Conservation (phyloP, 1,140 invertebrate species). For the Nymphalis io region DNA sequence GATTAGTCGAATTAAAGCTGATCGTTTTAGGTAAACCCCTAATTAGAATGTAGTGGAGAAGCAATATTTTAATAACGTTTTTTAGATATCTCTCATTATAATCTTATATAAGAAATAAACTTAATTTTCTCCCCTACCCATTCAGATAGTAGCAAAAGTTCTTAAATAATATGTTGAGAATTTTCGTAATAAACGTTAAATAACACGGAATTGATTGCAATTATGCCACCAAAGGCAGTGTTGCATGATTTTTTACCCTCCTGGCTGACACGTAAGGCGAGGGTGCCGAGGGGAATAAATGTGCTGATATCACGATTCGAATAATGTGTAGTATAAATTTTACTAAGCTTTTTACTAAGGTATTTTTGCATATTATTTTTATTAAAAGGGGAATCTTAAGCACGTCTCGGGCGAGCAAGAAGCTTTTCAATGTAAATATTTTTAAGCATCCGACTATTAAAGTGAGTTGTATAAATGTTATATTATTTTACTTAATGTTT, state of each 20-base stretch:
- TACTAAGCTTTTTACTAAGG: conserved; percentile 30
- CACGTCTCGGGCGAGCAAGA: conserved; percentile 2
- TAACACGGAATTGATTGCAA: conserved; percentile 41
- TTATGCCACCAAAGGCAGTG: conserved; percentile 40
- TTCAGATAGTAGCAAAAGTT: neutral
- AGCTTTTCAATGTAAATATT: conserved; percentile 14
- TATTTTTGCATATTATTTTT: conserved; percentile 27
- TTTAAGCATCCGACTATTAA: neutral
- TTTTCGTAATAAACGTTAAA: conserved; percentile 48
- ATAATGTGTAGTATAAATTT: conserved; percentile 41
- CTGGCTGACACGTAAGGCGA: conserved; percentile 52
- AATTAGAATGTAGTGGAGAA: too few relatives aligned
- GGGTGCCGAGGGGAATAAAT: conserved; percentile 54
- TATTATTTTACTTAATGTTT: too few relatives aligned
- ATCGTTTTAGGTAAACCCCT: too few relatives aligned
- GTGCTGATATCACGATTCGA: conserved; percentile 57
- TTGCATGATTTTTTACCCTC: conserved; percentile 66
- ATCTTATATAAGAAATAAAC: too few relatives aligned
- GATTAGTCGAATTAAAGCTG: too few relatives aligned
- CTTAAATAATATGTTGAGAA: conserved; percentile 5
- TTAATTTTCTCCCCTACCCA: too few relatives aligned
- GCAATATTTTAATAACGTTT: too few relatives aligned
- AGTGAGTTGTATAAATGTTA: too few relatives aligned
- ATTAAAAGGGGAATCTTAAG: conserved; percentile 20
- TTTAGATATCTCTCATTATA: too few relatives aligned